A percentile compares a stretch with the other conserved stretches of the same genome.
phyloP scores from a whole-genome alignment of 2,113 vertebrate genomes.

The Procavia capensis region DNA sequence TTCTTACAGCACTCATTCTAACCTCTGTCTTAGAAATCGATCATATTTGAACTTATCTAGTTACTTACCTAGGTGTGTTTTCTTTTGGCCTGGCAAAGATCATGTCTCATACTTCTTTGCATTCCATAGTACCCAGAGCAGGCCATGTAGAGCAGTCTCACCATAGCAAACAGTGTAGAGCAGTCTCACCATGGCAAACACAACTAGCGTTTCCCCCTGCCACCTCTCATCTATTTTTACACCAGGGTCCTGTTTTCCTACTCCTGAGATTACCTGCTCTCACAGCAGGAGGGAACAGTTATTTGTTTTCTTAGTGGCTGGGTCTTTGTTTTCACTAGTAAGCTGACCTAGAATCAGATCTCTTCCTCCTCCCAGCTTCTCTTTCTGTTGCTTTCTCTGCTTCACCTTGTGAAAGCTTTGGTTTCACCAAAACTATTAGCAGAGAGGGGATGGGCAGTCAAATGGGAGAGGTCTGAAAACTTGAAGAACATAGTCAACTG shows the following conservation, averaged over 20 bases:
- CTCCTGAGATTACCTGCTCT: neutral
- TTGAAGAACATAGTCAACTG: neutral
- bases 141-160: neutral
- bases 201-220: neutral
- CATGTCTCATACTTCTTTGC: neutral
- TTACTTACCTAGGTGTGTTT: neutral
- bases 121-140: neutral
- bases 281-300: neutral
- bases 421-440: neutral
- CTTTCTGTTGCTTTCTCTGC: neutral
- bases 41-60: conserved; percentile 5
- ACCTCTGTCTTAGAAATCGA: neutral
- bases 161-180: neutral
- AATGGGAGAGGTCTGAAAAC: neutral
- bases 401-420: neutral
- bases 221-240: neutral
- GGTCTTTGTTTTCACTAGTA: conserved; percentile 8
- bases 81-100: neutral
- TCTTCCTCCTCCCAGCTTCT: neutral
- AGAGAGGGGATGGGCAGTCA: neutral
- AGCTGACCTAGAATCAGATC: neutral
- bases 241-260: neutral
- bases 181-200: neutral
- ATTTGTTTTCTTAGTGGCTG: neutral
- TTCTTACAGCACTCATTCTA: neutral